Percentiles rank a stretch among this genome's conserved stretches.
phyloP scores from a whole-genome alignment of 2,113 vertebrate genomes.

The Propithecus coquereli region DNA sequence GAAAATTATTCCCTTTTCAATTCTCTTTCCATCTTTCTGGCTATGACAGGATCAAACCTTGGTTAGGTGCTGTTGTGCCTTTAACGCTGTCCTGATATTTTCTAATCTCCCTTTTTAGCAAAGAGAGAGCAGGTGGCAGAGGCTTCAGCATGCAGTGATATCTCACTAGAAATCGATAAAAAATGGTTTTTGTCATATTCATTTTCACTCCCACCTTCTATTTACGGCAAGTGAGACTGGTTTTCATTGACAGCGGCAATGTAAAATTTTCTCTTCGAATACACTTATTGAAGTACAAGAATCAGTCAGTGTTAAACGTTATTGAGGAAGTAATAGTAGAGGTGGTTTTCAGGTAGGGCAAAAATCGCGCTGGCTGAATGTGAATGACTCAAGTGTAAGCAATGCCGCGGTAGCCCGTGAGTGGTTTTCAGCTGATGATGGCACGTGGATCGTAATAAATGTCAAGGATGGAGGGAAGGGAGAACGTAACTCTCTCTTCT shows the following conservation, averaged over 20 bases:
- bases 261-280: not conserved
- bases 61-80: not conserved
- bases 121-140: not conserved
- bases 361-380: not conserved
- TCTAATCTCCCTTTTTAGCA: not conserved
- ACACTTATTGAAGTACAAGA: not conserved
- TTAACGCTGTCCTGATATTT: not conserved
- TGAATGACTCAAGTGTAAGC: not conserved
- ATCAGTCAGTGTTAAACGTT: not conserved
- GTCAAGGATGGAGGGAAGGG: not conserved
- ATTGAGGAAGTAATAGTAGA: not conserved
- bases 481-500: not conserved
- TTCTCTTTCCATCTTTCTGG: not conserved
- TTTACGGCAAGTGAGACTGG: not conserved
- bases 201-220: not conserved
- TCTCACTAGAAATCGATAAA: not conserved
- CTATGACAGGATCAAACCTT: not conserved
- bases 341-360: not conserved
- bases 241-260: not conserved
- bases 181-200: not conserved
- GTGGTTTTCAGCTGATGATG: not conserved
- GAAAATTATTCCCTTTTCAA: not conserved
- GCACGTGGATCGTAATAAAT: fast-evolving
- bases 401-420: not conserved
- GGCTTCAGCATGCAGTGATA: not conserved